These are phyloP conservation scores for Penaeus chinensis DNA, from an alignment of 1,140 invertebrate genomes.

Conservation along the genomic window DNA sequence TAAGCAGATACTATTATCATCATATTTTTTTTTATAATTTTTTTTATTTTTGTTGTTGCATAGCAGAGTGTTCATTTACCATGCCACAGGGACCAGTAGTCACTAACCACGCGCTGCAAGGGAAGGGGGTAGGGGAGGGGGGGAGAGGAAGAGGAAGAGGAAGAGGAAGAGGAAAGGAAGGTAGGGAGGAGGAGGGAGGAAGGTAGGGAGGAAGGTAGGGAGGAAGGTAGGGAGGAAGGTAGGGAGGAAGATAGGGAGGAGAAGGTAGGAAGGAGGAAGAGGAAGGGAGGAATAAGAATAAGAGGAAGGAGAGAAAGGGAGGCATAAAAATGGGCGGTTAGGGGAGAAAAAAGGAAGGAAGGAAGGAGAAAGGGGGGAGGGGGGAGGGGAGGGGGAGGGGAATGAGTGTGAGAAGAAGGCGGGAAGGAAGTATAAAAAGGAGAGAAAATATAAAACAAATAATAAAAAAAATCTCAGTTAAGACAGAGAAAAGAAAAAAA, in stretches of 20 bases:
- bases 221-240: not conserved
- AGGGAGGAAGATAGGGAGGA: not conserved
- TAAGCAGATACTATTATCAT: conserved; percentile 23
- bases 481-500: not conserved
- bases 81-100: no score
- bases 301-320: no score
- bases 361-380: not conserved
- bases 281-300: not conserved
- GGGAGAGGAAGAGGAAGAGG: not conserved
- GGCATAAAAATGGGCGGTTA: no score
- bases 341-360: no score
- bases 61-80: not conserved
- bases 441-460: not conserved
- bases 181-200: not conserved
- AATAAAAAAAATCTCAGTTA: no score
- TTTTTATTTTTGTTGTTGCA: not conserved
- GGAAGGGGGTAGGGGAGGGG: not conserved
- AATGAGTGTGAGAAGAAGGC: conserved; percentile 1
- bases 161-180: not conserved
- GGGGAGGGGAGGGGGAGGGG: not conserved
- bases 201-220: not conserved
- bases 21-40: conserved; percentile 24
- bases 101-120: not conserved
- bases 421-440: conserved; percentile 17
- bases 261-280: no score